These are phyloP conservation scores for Elysia chlorotica DNA, from an alignment of 1,140 invertebrate genomes.

Conservation along the genomic window DNA sequence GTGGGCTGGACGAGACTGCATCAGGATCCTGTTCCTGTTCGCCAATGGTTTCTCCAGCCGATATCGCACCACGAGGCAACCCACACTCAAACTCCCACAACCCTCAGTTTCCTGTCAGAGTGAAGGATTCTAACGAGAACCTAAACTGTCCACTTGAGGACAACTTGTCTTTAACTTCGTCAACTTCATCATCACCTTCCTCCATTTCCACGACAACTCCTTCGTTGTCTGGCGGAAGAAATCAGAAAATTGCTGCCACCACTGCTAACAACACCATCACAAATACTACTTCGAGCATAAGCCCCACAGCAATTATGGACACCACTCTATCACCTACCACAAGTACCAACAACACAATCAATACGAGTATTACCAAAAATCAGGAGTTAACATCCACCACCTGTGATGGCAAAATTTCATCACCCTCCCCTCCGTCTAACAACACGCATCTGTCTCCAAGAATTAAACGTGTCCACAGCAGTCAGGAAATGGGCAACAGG, in stretches of 20 bases:
- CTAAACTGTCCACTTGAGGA: slow-evolving; percentile 39
- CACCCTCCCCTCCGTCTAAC: background rate
- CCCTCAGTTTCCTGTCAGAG: slow-evolving; percentile 22
- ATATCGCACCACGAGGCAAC: slow-evolving; percentile 14
- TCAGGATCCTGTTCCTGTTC: slow-evolving; percentile 18
- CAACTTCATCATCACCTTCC: slow-evolving; percentile 8
- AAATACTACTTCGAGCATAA: no score
- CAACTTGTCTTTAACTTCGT: background rate
- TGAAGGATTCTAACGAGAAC: slow-evolving; percentile 57
- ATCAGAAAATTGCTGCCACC: background rate
- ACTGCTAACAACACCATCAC: background rate
- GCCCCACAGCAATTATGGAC: no score
- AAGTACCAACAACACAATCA: background rate
- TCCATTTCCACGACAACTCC: background rate
- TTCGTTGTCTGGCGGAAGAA: background rate
- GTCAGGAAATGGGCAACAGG: background rate
- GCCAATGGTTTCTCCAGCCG: slow-evolving; percentile 10
- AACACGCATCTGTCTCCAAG: background rate
- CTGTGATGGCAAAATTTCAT: background rate
- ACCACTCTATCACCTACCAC: background rate
- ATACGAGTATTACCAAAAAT: no score
- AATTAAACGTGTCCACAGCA: slow-evolving; percentile 6
- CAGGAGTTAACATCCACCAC: no score
- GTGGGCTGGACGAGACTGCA: background rate
- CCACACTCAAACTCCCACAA: slow-evolving; percentile 19